Evolutionary conservation across 1,140 invertebrate species (phyloP).

Genomic region (Pogonognathellus flavescens): DNA sequence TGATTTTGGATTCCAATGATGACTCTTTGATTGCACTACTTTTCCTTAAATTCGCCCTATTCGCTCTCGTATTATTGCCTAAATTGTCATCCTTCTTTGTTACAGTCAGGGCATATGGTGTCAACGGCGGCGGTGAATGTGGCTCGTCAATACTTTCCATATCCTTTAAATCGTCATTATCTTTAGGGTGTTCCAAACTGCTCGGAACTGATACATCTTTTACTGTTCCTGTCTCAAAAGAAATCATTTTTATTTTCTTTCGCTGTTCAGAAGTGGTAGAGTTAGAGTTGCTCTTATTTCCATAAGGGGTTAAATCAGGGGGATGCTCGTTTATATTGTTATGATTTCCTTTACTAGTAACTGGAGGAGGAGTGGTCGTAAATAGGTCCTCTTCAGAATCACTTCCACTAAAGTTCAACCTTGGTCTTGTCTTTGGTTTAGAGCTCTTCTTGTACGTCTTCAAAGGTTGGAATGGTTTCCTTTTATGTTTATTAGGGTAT

Average conservation of each 20-base stretch:
- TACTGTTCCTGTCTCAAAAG: neutral
- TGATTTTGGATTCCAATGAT: neutral
- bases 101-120: neutral
- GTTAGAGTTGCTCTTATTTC: neutral
- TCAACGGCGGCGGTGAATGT: neutral
- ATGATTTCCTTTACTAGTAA: neutral
- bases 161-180: neutral
- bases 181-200: neutral
- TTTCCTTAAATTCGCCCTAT: too few relatives aligned
- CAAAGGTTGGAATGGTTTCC: neutral
- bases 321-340: neutral
- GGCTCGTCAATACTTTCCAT: neutral
- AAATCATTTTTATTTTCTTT: neutral
- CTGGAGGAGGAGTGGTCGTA: neutral
- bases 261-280: neutral
- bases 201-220: neutral
- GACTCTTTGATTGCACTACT: neutral
- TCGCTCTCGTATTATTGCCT: too few relatives aligned
- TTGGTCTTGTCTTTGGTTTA: neutral
- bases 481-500: neutral
- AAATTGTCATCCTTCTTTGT: neutral
- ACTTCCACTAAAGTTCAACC: neutral
- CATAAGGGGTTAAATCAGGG: constrained; percentile 1
- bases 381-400: constrained; percentile 4
- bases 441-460: constrained; percentile 23